Evolutionary conservation across 1,140 invertebrate species (phyloP).

Genomic region (Euborellia annulipes): DNA sequence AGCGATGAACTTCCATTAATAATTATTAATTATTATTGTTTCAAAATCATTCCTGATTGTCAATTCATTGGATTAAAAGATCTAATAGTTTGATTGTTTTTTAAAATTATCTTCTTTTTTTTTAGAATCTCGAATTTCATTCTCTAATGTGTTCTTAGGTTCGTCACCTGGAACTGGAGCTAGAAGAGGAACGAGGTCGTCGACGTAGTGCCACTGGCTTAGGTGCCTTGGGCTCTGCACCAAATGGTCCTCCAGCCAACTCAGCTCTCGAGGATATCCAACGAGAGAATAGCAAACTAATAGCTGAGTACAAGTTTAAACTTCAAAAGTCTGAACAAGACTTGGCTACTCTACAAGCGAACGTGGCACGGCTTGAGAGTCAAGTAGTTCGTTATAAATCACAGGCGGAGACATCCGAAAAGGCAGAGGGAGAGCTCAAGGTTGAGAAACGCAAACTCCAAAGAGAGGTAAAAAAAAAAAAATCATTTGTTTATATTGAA

Average conservation of each 20-base stretch:
- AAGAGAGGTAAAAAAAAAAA: constrained; percentile 91
- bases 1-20: no score
- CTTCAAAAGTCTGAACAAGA: constrained; percentile 95
- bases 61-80: no score
- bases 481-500: no score
- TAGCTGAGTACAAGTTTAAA: constrained; percentile 80
- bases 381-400: constrained; percentile 89
- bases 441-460: constrained; percentile 87
- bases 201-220: constrained; percentile 18
- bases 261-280: constrained; percentile 28
- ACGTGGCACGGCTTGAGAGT: constrained; percentile 77
- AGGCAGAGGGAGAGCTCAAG: constrained; percentile 89
- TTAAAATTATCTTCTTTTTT: no score
- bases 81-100: no score
- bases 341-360: constrained; percentile 81
- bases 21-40: no score
- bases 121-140: no score
- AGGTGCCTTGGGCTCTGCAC: constrained; percentile 12
- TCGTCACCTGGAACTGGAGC: constrained; percentile 63
- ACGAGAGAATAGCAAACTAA: constrained; percentile 30
- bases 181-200: constrained; percentile 55
- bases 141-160: no score
- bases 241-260: constrained; percentile 34
- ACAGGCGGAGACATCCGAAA: constrained; percentile 83
- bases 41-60: no score